Base-by-base conservation (phyloP, 2,888 invertebrate genomes). In the Ptychoptera albimana region DNA sequence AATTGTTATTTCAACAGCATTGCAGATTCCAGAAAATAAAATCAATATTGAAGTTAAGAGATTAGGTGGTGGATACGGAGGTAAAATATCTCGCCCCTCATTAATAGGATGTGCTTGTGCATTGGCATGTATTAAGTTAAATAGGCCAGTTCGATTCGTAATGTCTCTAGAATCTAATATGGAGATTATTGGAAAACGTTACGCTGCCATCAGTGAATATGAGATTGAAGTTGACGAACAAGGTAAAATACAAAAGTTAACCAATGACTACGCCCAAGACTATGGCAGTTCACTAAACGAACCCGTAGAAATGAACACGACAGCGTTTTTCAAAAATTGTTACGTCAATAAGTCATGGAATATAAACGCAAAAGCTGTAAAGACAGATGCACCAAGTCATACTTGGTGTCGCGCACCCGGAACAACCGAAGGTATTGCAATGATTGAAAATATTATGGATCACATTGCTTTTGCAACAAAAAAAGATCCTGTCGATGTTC, bases 51-150 rank as follows among this genome's bases (percentile, higher is more conserved):
- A 68, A 37, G 80, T 85, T 0, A 71, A 76, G 6, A 74, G 88
- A 36, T 52, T 88, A 3, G 91, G 91, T 2, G 91, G 91, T 10
- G 83, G 68, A 0, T 92, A 82, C 57, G 91, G 91, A 0, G 74
- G 71, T 1, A 92, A 91, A 44, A 75, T 85, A 42, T 70, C 74
- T 0, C 71, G 85, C 7, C 60, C 72, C 7, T 60, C 66, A 11
- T 64, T 72, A 8, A 58, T 76, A 0, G 72, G 80, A 0, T 70
- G 74, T 23, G 79, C 80, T 0, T 76, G 81, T 46, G 78, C 83
- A 0, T 55, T 91, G 10, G 86, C 79, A 1, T 76, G 82, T 0
- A 60, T 74, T 49, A 59, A 57, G 41, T 51, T 63, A 1, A 59
- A 70, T 51, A 68, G 75, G 41, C 84, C 88, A 0, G 79, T 82